Evolutionary conservation across 2,113 vertebrate species (phyloP), one percentile per base, ranked within the genome.

Genomic region (Oncorhynchus clarkii): DNA sequence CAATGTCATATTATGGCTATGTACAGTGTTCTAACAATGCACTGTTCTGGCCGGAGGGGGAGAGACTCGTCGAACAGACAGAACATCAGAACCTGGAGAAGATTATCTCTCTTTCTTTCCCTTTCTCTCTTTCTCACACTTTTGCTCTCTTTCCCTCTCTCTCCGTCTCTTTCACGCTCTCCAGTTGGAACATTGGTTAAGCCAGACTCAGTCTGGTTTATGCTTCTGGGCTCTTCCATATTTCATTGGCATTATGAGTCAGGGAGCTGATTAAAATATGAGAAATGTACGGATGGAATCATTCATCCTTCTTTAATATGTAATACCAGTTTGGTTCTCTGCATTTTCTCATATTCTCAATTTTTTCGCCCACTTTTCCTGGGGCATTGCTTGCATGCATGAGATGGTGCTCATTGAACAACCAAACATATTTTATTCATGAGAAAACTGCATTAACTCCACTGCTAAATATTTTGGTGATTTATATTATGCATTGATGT

Each of bases 351-450:
- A 85, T 85, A 84, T 88, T 88, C 86, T 77, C 27, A 69, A 60
- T 75, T 69, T 82, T 78, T 78, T 83, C 60, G 12, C 67, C 73
- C 45, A 34, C 83, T 86, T 81, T 86, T 77, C 1, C 69, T 72
- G 2, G 80, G 77, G 80, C 67, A 11, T 71, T 84, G 76, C 83
- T 83, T 80, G 83, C 80, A 87, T 84, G 77, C 88, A 89, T 89
- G 85, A 86, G 73, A 87, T 81, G 72, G 49, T 74, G 74, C 77
- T 83, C 82, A 78, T 79, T 80, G 82, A 74, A 77, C 87, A 89
- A 77, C 80, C 86, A 76, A 74, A 66, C 68, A 81, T 87, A 78
- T 88, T 90, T 90, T 90, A 88, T 89, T 88, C 86, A 88, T 86
- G 78, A 62, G 13, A 14, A 83, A 84, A 86, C 76, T 80, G 78